These are phyloP conservation scores for Sylvia borin DNA, from an alignment of 2,797 vertebrate species.

Conservation along the genomic window DNA sequence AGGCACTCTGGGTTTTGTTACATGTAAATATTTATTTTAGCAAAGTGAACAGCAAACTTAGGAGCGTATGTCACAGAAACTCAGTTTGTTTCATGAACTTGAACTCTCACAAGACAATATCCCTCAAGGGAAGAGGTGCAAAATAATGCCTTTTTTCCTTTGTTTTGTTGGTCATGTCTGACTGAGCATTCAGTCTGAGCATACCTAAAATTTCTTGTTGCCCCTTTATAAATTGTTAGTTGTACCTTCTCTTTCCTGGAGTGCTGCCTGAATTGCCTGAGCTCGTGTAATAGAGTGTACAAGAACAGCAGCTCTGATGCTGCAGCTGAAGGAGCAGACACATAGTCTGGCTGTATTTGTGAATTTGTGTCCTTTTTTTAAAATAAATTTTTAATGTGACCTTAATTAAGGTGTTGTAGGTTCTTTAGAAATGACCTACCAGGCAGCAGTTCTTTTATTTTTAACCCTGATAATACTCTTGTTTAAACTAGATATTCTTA, in stretches of 20 bases:
- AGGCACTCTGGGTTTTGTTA: neutral
- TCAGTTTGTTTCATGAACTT: neutral
- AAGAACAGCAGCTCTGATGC: neutral
- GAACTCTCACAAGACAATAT: no score
- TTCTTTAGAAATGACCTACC: constrained; percentile 9
- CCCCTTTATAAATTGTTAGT: neutral
- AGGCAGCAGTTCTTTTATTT: constrained; percentile 31
- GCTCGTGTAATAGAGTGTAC: accelerated
- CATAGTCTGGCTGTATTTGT: neutral
- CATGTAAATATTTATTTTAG: constrained; percentile 29
- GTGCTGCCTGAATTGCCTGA: neutral
- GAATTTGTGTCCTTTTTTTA: neutral
- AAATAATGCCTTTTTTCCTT: neutral
- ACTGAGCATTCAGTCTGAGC: neutral
- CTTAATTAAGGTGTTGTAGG: neutral
- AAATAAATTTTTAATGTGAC: neutral
- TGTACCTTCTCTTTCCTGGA: neutral
- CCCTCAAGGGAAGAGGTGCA: neutral
- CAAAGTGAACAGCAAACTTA: neutral
- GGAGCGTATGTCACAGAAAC: neutral
- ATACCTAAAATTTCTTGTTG: accelerated
- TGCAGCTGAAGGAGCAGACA: neutral
- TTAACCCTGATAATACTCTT: constrained; percentile 45
- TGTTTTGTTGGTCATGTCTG: neutral
- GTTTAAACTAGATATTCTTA: constrained; percentile 62